Evolutionary conservation across 1,140 invertebrate genomes (phyloP).

Genomic region (Pachyrhynchus sulphureomaculatus): DNA sequence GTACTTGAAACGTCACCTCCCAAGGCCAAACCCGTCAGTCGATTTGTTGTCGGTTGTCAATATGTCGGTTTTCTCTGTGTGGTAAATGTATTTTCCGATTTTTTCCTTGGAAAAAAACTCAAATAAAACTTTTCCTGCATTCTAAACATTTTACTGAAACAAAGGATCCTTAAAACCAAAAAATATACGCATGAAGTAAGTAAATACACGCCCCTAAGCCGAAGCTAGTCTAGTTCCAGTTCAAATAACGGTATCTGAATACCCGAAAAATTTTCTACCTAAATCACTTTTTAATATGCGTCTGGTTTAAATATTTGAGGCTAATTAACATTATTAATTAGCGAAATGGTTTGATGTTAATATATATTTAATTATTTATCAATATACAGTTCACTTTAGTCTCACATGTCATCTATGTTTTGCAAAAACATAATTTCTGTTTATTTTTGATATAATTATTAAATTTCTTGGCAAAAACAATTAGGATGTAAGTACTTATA

Average conservation of each 20-base stretch:
- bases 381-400: no score
- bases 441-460: no score
- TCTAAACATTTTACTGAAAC: neutral
- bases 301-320: neutral
- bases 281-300: neutral
- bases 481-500: no score
- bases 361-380: no score
- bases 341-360: no score
- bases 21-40: slow-evolving; percentile 1
- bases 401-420: no score
- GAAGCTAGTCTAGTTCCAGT: neutral
- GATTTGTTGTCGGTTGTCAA: slow-evolving; percentile 3
- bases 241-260: slow-evolving; percentile 11
- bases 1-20: neutral
- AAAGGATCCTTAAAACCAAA: neutral
- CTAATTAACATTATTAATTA: neutral
- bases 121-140: neutral
- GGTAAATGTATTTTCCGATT: neutral
- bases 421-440: no score
- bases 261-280: neutral
- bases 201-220: neutral
- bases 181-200: slow-evolving; percentile 2
- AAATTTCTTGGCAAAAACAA: no score
- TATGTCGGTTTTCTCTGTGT: neutral
- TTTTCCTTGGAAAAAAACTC: neutral